phyloP scores from a whole-genome alignment of 1,140 invertebrate species.

The Pseudomyrmex flavicornis region DNA sequence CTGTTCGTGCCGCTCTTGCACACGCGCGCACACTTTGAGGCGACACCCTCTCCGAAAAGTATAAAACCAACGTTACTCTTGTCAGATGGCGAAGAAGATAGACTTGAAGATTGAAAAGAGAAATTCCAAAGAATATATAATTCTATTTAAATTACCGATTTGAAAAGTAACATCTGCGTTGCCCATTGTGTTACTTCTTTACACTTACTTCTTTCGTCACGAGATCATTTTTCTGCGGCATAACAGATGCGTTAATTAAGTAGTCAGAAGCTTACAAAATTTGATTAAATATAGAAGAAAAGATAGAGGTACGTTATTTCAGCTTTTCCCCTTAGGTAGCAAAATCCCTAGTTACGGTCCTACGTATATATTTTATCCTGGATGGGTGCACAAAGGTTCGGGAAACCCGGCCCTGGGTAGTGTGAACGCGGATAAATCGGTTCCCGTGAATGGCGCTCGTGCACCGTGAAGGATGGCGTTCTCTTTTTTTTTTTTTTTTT shows the following conservation, averaged over 20 bases:
- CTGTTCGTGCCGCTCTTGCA: constrained; percentile 3
- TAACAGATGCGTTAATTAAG: not conserved
- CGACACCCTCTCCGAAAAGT: constrained; percentile 26
- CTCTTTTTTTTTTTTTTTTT: constrained; percentile 40
- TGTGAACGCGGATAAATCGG: constrained; percentile 60
- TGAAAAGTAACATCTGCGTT: not conserved
- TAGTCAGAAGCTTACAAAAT: not conserved
- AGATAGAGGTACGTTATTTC: not conserved
- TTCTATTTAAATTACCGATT: constrained; percentile 5
- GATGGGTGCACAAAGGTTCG: constrained; percentile 34
- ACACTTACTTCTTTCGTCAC: not conserved
- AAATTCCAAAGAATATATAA: not conserved
- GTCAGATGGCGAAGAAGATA: not conserved
- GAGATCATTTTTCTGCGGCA: not conserved
- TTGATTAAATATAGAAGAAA: not conserved
- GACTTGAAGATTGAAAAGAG: constrained; percentile 4
- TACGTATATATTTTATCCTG: constrained; percentile 36
- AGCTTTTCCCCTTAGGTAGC: constrained; percentile 27
- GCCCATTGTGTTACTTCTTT: not conserved
- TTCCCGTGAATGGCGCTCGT: constrained; percentile 44
- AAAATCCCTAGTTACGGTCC: constrained; percentile 18
- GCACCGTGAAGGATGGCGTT: constrained; percentile 28
- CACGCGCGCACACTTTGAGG: not conserved
- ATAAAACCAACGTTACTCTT: not conserved
- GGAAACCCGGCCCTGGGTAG: constrained; percentile 28